phyloP scores from a whole-genome alignment of 92 coral and sea anemone species.

The Epizoanthus illoricatus region DNA sequence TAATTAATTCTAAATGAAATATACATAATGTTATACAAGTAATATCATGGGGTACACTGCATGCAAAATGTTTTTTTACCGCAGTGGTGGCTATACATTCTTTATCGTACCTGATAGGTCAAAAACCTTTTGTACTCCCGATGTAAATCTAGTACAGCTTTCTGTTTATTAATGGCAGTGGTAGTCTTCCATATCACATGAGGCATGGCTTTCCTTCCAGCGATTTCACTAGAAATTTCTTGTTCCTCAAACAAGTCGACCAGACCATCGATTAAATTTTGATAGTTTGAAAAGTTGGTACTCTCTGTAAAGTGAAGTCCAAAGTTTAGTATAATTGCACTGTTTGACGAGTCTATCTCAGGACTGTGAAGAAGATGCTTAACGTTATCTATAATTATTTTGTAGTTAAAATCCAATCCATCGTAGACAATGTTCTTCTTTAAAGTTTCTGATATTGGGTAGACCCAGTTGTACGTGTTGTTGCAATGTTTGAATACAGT shows the following conservation, averaged over 20 bases:
- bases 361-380: conserved; percentile 15
- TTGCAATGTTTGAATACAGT: conserved; percentile 46
- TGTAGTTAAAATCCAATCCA: conserved; percentile 48
- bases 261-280: conserved; percentile 50
- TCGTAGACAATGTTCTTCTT: conserved; percentile 38
- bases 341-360: conserved; percentile 16
- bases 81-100: too few relatives aligned
- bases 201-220: conserved; percentile 21
- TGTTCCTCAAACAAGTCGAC: conserved; percentile 46
- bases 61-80: too few relatives aligned
- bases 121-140: conserved; percentile 56
- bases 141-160: conserved; percentile 36
- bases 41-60: too few relatives aligned
- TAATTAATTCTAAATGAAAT: too few relatives aligned
- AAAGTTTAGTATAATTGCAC: conserved; percentile 65
- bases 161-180: conserved; percentile 67
- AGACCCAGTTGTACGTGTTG: conserved; percentile 64
- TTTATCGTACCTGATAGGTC: conserved; percentile 62
- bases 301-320: conserved; percentile 69
- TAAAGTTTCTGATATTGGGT: conserved; percentile 31
- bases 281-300: conserved; percentile 66
- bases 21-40: too few relatives aligned
- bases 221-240: not conserved
- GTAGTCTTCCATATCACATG: conserved; percentile 77
- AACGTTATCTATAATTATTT: conserved; percentile 32